These are phyloP conservation scores for Spheniscus mendiculus DNA, from an alignment of 2,113 vertebrate species.

Conservation along the genomic window DNA sequence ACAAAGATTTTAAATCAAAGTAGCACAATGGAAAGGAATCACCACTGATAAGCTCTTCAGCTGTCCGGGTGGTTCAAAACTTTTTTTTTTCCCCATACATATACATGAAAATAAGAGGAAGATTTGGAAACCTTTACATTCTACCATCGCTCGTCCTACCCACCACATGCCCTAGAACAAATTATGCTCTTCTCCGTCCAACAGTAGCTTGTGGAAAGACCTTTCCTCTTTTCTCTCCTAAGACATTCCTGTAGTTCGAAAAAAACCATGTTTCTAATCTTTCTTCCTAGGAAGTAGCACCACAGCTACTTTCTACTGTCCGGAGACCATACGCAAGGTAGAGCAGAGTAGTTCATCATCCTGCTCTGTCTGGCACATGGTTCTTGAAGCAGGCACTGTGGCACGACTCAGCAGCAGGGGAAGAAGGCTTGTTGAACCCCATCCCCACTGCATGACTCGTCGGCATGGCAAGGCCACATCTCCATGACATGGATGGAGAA, in stretches of 20 bases:
- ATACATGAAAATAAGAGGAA: not conserved
- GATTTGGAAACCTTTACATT: not conserved
- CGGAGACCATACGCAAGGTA: accelerated
- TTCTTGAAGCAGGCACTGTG: not conserved
- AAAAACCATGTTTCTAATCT: not conserved
- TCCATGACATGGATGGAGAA: not conserved
- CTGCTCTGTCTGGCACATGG: accelerated
- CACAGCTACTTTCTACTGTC: not conserved
- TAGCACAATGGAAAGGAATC: not conserved
- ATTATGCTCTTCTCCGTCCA: not conserved
- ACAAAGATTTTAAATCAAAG: not conserved
- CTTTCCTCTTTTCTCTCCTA: not conserved
- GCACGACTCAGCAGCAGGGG: not conserved
- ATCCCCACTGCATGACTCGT: accelerated
- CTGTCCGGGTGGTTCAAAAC: not conserved
- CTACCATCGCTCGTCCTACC: not conserved
- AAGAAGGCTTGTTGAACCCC: not conserved
- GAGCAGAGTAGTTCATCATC: not conserved
- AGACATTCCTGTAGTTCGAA: not conserved
- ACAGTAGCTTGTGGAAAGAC: not conserved
- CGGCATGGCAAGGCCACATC: not conserved
- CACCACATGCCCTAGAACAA: not conserved
- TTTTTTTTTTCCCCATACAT: not conserved
- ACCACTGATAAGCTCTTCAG: not conserved
- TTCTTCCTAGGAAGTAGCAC: not conserved